Percentiles rank a stretch among this genome's conserved stretches.
Conservation (phyloP, 2,797 vertebrate species). For the Odontamblyopus lacepedii region DNA sequence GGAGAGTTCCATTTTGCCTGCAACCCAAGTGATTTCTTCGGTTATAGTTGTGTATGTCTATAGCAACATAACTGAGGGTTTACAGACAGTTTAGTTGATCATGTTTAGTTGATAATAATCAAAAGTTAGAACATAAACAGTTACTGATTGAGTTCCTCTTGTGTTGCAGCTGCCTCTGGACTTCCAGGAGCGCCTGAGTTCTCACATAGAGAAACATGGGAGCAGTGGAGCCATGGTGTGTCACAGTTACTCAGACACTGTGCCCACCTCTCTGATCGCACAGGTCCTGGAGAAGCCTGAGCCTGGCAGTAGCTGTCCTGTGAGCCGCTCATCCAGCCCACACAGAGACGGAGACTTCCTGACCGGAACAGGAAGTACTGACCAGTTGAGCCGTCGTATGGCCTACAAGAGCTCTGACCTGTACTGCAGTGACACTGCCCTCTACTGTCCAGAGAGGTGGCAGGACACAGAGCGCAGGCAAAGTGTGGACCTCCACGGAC, state of each 20-base stretch:
- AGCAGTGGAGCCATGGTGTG: conserved; percentile 74
- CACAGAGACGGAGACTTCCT: conserved; percentile 81
- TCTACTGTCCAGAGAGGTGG: conserved; percentile 88
- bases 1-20: too few relatives aligned
- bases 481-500: conserved; percentile 84
- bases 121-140: background rate
- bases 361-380: conserved; percentile 73
- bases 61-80: too few relatives aligned
- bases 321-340: conserved; percentile 82
- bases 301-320: conserved; percentile 82
- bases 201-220: conserved; percentile 85
- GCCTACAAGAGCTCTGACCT: conserved; percentile 86
- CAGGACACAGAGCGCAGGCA: conserved; percentile 80
- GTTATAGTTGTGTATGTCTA: too few relatives aligned
- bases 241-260: conserved; percentile 84
- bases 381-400: conserved; percentile 77
- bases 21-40: too few relatives aligned
- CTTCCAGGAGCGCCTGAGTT: conserved; percentile 90
- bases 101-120: too few relatives aligned
- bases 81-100: too few relatives aligned
- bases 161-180: conserved; percentile 84
- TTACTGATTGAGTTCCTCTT: conserved; percentile 14
- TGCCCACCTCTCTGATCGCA: conserved; percentile 86
- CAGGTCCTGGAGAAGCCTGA: conserved; percentile 91
- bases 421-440: conserved; percentile 92